Evolutionary conservation across 1,140 invertebrate species (phyloP), one percentile per base, ranked within the genome.

Genomic region (Halesus radiatus): DNA sequence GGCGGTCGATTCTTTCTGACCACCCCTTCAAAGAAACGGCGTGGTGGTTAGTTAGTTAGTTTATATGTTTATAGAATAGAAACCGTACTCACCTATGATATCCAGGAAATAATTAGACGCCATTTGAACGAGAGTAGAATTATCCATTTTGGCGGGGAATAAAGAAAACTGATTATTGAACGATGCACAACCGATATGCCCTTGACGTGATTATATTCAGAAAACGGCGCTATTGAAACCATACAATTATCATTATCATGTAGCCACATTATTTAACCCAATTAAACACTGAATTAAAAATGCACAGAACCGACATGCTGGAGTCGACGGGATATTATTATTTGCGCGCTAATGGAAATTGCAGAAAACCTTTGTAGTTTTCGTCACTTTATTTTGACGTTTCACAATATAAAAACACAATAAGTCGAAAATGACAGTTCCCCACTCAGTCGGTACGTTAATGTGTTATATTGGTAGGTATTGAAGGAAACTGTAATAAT

Each of bases 51-150:
- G n/a, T n/a, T n/a, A n/a, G n/a, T n/a, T n/a, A n/a, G n/a, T n/a
- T n/a, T n/a, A n/a, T n/a, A n/a, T n/a, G n/a, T n/a, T n/a, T n/a
- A n/a, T 13, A 13, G 13, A 7, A 45, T 13, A 13, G 1, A 45
- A 45, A 45, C 7, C 22, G 16, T 16, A 78, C 76, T 78, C 29
- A 70, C 76, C 76, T n/a, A 78, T 56, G 22, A 78, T 78, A 26
- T 70, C 54, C 26, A 78, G n/a, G 20, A 78, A 70, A 68, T 68
- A 70, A 50, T 78, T 56, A 2, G 76, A 76, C 13, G 75, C 75
- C 26, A 58, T 23, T n/a, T 75, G 53, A 22, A 75, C 56, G 10
- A 75, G 26, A 5, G 73, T 60, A 5, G 3, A 20, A 18, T 75
- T 60, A 37, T 50, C 73, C 73, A 75, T 75, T 37, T n/a, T 72